Evolutionary conservation across 2,888 invertebrate species (phyloP), one percentile per base, ranked within the genome.

Genomic region (Papilio protenor): DNA sequence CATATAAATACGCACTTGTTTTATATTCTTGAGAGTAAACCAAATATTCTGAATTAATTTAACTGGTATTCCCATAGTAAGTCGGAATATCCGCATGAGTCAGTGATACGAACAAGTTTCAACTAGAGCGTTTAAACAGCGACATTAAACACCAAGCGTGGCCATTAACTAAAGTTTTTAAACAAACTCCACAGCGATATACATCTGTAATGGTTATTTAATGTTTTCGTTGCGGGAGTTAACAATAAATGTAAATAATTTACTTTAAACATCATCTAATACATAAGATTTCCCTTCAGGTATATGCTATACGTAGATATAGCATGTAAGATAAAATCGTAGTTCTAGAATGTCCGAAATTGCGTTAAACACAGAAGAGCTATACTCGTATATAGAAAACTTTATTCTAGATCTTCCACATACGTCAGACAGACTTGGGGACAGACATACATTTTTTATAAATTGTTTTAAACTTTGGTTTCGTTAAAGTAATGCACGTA

Each of bases 251-350:
- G 8, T 40, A 40, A 40, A 40, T 40, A 8, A 40, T 40, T 8
- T 8, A 40, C 40, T 40, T 40, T 6, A 40, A 40, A 40, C 40
- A 40, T 40, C 0, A 27, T 27, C 27, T 27, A 11, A 91, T 84
- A 33, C 5, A 33, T 33, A 5, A 33, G 33, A 33, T 33, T 33
- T 33, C 33, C 3, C 33, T 33, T 4, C 2, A 5, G 33, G 33
- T 33, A 4, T 33, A 5, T 2, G 5, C 33, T 33, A 4, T 33
- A 33, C 33, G 3, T 27, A 27, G 27, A 27, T 2, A 33, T 33
- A 4, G 33, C 33, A 2, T 33, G 33, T 33, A 33, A 33, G 4
- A 4, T 33, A 33, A 33, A 5, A 27, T n/a, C 27, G 27, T 33
- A 33, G 33, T 33, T 33, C 33, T 4, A 33, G 33, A 33, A 33